These are phyloP conservation scores for Eufriesea mexicana DNA, from an alignment of 1,140 invertebrate species.

Conservation along the genomic window DNA sequence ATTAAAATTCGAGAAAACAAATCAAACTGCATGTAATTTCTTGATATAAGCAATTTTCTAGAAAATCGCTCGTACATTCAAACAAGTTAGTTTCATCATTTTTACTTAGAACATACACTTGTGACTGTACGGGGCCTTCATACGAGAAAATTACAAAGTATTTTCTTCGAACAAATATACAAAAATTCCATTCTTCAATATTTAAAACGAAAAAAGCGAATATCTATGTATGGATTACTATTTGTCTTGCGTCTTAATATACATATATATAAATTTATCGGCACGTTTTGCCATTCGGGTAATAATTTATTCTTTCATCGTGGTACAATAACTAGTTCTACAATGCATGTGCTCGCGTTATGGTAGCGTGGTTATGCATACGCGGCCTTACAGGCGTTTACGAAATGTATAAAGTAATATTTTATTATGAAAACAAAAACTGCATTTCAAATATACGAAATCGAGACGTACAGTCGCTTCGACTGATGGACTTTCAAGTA, in stretches of 20 bases:
- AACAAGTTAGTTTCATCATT: slow-evolving; percentile 26
- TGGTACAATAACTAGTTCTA: slow-evolving; percentile 48
- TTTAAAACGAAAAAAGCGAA: neutral
- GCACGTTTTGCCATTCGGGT: slow-evolving; percentile 34
- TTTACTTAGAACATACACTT: slow-evolving; percentile 36
- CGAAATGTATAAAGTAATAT: slow-evolving; percentile 73
- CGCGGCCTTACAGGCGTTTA: slow-evolving; percentile 65
- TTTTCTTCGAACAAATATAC: slow-evolving; percentile 34
- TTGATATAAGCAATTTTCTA: slow-evolving; percentile 7
- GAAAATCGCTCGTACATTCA: neutral
- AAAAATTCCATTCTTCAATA: slow-evolving; percentile 22
- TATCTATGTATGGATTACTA: slow-evolving; percentile 8
- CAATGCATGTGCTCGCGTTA: slow-evolving; percentile 57
- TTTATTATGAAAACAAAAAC: slow-evolving; percentile 70
- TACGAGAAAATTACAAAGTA: slow-evolving; percentile 42
- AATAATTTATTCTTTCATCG: slow-evolving; percentile 30
- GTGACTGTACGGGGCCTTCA: slow-evolving; percentile 59
- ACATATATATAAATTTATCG: slow-evolving; percentile 17
- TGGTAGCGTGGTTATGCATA: slow-evolving; percentile 47
- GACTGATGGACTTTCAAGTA: slow-evolving; percentile 35
- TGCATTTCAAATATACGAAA: slow-evolving; percentile 64
- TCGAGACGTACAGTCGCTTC: slow-evolving; percentile 9
- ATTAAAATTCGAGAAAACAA: neutral
- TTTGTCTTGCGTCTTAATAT: slow-evolving; percentile 43
- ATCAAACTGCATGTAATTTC: neutral